phyloP scores from a whole-genome alignment of 2,888 invertebrate species.

The Drosophila picticornis region DNA sequence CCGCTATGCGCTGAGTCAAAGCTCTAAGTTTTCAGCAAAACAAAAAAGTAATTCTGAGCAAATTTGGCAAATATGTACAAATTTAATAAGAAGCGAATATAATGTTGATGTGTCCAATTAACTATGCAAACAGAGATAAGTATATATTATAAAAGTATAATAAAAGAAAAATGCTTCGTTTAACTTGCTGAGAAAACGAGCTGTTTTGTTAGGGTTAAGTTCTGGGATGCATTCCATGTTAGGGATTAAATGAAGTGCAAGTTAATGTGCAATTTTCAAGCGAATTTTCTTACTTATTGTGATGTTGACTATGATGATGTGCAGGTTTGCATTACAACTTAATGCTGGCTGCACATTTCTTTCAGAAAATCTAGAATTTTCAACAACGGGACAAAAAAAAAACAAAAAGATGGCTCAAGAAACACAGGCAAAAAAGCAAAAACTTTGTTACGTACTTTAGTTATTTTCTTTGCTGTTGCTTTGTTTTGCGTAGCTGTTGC shows the following conservation, averaged over 20 bases:
- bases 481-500: conserved; percentile 6
- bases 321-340: background rate
- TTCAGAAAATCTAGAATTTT: conserved; percentile 12
- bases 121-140: background rate
- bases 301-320: no score
- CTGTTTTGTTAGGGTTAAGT: background rate
- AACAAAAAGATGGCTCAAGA: conserved; percentile 8
- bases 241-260: background rate
- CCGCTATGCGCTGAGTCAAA: conserved; percentile 27
- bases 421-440: background rate
- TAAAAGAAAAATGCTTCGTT: background rate
- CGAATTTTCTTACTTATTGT: background rate
- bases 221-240: background rate
- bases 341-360: background rate
- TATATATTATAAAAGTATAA: background rate
- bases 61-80: conserved; percentile 48
- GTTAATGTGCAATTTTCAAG: background rate
- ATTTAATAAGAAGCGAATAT: conserved; percentile 60
- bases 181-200: background rate
- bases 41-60: conserved; percentile 9
- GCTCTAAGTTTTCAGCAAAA: conserved; percentile 19
- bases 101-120: background rate
- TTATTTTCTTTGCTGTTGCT: background rate
- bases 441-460: background rate
- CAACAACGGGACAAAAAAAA: background rate